Base-by-base conservation (phyloP, 2,888 invertebrate species). In the Omphaloscelis lunosa region DNA sequence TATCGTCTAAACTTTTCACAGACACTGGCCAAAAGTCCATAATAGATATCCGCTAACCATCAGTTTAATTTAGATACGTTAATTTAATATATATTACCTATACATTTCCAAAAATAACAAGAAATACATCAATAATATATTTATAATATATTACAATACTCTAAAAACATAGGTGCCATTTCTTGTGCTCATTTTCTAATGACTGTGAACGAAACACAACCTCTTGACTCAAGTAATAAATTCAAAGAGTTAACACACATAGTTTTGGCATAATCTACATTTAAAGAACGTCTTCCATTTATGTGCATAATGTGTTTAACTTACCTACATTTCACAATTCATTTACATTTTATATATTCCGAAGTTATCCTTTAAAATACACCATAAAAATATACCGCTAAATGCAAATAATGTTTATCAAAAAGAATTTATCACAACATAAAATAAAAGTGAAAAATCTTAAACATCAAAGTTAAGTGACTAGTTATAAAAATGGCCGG, bases 401-500 rank as follows among this genome's bases (percentile, higher is more conserved):
- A 92, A 92, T 90, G 91, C 90, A 89, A 90, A 91, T 84, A 82
- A 80, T 66, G 72, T 88, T 83, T 88, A 89, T 88, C 80, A 84
- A 88, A 88, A 85, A 83, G 76, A 88, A 87, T 88, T 88, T 90
- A 92, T 90, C 90, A 91, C 89, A 89, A 86, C 56, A 83, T 58
- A 83, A 56, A 69, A 83, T 85, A 89, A 88, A 88, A 82, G 86
- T 83, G 86, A 90, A 89, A 87, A 87, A 82, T 75, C 85, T 86
- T 88, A 89, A 84, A 86, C 72, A 86, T 85, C 83, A 82, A 88
- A 89, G 79, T 83, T 79, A 88, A 88, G 85, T 93, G 93, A 94
- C 94, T 95, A 94, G 94, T 91, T 92, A 89, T 85, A 83, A 87
- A 89, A 88, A 89, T 90, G 88, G 89, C 89, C 86, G 87, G 79